Conservation (phyloP, 2,797 vertebrate genomes). For the Gymnodraco acuticeps region DNA sequence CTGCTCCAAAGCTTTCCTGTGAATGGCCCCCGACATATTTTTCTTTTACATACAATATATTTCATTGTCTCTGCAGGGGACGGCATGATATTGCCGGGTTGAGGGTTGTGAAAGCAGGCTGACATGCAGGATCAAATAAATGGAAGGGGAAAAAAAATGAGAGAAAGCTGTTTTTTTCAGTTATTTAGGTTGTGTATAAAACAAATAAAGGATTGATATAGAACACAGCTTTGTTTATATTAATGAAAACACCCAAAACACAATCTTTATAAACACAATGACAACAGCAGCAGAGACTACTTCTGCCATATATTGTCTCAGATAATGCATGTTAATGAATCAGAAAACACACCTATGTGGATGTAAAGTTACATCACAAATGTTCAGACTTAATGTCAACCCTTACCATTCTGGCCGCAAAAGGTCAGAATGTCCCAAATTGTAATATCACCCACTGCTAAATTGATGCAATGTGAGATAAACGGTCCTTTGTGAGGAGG, state of each 20-base stretch:
- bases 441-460: constrained; percentile 17
- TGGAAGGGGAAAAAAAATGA: background rate
- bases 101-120: constrained; percentile 23
- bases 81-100: background rate
- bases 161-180: too few species aligned
- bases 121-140: constrained; percentile 42
- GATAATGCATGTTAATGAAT: constrained; percentile 12
- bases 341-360: background rate
- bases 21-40: background rate
- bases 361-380: constrained; percentile 10
- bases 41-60: background rate
- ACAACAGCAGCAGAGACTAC: background rate
- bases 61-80: constrained; percentile 1
- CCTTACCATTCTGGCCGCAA: constrained; percentile 14
- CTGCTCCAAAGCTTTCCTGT: background rate
- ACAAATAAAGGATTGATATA: too few species aligned
- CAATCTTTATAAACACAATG: background rate
- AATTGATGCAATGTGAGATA: constrained; percentile 39
- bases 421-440: constrained; percentile 31
- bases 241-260: too few species aligned
- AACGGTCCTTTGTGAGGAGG: constrained; percentile 34
- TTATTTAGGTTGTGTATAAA: too few species aligned
- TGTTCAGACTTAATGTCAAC: constrained; percentile 27
- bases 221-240: too few species aligned
- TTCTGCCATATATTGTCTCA: background rate